Evolutionary conservation across 2,888 invertebrate genomes (phyloP).

Genomic region (Sminthurinus aureus): DNA sequence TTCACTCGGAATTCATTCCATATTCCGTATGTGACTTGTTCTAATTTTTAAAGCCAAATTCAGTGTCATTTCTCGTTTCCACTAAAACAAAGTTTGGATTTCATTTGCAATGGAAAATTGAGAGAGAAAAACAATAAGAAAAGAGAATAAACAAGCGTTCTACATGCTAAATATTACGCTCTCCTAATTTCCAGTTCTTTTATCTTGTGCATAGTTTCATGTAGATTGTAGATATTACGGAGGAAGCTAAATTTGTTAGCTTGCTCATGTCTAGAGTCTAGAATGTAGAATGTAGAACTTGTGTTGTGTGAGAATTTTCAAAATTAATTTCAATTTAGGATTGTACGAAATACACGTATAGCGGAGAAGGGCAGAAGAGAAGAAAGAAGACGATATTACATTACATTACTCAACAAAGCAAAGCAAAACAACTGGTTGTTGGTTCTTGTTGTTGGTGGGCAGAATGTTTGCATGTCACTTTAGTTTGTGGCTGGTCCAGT

Average conservation of each 20-base stretch:
- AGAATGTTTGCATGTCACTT: not conserved
- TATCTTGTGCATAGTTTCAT: not conserved
- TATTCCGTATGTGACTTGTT: too few species aligned
- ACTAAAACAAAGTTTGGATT: too few species aligned
- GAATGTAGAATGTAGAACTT: not conserved
- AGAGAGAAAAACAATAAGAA: too few species aligned
- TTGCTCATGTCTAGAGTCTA: not conserved
- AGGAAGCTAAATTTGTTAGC: too few species aligned
- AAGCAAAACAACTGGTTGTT: not conserved
- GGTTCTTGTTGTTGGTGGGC: not conserved
- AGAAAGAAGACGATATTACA: not conserved
- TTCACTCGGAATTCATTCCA: too few species aligned
- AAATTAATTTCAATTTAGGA: conserved; percentile 9
- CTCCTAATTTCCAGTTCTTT: not conserved
- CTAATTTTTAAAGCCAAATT: too few species aligned
- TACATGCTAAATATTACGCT: not conserved
- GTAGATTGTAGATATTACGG: too few species aligned
- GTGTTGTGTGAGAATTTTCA: conserved; percentile 5
- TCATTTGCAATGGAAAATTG: too few species aligned
- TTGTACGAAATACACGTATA: not conserved
- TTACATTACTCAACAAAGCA: conserved; percentile 1
- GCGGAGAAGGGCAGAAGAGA: not conserved
- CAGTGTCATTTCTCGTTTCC: too few species aligned
- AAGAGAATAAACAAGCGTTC: too few species aligned
- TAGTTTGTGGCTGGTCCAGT: not conserved